Base-by-base conservation (phyloP, 2,888 invertebrate species). In the Phaedon cochleariae region DNA sequence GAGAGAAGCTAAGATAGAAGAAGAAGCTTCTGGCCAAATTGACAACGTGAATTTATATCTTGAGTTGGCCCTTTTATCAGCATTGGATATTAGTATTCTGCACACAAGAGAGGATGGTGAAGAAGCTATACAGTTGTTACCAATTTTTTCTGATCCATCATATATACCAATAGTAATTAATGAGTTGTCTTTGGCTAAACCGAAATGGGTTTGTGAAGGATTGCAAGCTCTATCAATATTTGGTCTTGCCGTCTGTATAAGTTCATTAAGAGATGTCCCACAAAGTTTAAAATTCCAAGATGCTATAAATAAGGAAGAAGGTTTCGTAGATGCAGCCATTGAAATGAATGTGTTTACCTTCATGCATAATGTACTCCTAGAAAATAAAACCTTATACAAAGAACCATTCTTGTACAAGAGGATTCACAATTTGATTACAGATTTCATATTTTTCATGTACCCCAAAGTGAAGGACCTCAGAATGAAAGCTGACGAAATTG, bases 401-500 rank as follows among this genome's bases (percentile, higher is more conserved):
- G 90, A 91, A 82, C 93, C 95, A 82, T 96, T 95, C 81, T 92
- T 95, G 78, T 87, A 93, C 75, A 88, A 93, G 20, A 88, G 94
- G 49, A 85, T 97, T 51, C 97, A 98, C 84, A 87, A 89, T 15
- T 85, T 97, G 7, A 86, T 97, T 59, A 94, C 95, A 0, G 97
- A 97, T 84, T 97, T 98, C 77, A 94, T 98, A 53, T 91, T 94
- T 68, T 88, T 93, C 60, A 94, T 97, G 94, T 97, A 96, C 59
- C 88, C 95, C 53, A 97, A 96, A 88, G 89, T 94, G 0, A 93
- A 93, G 75, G 94, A 94, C 80, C 83, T 95, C 66, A 86, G 93
- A 54, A 91, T 90, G 75, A 87, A 93, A 74, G 96, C 96, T 0
- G 97, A 97, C 82, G 97, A 98, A 82, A 91, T 92, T 1, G 92